phyloP scores from a whole-genome alignment of 2,113 vertebrate species.

The Oostethus manadensis region DNA sequence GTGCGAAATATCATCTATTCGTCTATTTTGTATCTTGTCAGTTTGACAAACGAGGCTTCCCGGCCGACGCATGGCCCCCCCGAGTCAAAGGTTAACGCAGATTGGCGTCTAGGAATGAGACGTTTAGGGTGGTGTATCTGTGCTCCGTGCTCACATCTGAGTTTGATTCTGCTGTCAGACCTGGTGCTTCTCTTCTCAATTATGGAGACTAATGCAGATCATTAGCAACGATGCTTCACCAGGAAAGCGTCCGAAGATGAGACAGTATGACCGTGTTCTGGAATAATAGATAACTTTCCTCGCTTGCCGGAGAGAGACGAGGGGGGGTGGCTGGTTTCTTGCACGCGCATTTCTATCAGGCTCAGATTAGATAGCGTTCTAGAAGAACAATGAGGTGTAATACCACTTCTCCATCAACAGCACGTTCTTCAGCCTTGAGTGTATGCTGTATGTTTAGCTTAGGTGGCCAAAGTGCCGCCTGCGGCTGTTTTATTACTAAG shows the following conservation, averaged over 20 bases:
- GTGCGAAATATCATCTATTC: conserved; percentile 22
- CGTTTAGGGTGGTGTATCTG: conserved; percentile 25
- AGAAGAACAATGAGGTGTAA: no score
- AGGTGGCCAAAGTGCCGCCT: no score
- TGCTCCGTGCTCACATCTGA: conserved; percentile 30
- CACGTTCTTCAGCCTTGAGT: no score
- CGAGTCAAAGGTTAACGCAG: conserved; percentile 33
- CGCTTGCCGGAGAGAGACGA: no score
- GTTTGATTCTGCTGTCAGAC: conserved; percentile 40
- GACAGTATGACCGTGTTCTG: conserved; percentile 23
- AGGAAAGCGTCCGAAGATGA: conserved; percentile 42
- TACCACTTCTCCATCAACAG: no score
- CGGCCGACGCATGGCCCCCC: conserved; percentile 31
- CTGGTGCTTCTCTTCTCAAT: conserved; percentile 25
- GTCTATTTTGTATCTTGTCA: conserved; percentile 20
- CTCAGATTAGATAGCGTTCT: no score
- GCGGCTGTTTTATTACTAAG: no score
- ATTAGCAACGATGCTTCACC: conserved; percentile 39
- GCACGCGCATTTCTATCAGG: no score
- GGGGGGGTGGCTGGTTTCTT: no score
- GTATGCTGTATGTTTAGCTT: no score
- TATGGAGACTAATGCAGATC: conserved; percentile 42
- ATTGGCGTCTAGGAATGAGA: conserved; percentile 8
- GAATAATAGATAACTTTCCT: no score
- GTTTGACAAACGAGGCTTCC: conserved; percentile 33